These are phyloP conservation scores for Apocheima hispidaria DNA, from an alignment of 2,888 invertebrate species.

Conservation along the genomic window DNA sequence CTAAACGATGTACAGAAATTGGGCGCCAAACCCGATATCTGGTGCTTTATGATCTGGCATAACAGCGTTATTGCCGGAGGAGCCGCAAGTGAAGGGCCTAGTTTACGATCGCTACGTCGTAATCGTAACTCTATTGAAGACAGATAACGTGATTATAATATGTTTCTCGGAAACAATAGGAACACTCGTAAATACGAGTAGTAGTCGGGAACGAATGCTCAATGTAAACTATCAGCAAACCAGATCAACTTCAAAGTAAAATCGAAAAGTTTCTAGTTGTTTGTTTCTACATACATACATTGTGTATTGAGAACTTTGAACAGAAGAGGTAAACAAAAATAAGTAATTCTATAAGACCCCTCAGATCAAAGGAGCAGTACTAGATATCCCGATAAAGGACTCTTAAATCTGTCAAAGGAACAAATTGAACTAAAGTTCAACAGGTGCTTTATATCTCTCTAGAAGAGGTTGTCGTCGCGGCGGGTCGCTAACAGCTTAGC, in stretches of 20 bases:
- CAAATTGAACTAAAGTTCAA: constrained; percentile 45
- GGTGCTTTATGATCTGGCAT: constrained; percentile 39
- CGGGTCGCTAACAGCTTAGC: constrained; percentile 42
- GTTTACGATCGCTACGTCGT: constrained; percentile 43
- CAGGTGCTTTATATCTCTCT: constrained; percentile 50
- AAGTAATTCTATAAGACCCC: not conserved
- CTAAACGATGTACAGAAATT: constrained; percentile 30
- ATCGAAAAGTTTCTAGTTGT: not conserved
- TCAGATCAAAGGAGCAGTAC: constrained; percentile 7
- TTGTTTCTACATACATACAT: not conserved
- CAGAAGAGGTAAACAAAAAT: not conserved
- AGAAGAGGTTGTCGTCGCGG: constrained; percentile 34
- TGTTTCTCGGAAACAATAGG: constrained; percentile 29
- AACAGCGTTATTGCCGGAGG: constrained; percentile 35
- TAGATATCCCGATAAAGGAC: constrained; percentile 11
- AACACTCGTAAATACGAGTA: constrained; percentile 18
- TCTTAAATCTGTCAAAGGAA: constrained; percentile 29
- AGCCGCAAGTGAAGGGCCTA: constrained; percentile 39
- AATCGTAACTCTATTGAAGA: constrained; percentile 44
- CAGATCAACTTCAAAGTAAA: not conserved
- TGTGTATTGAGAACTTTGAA: not conserved
- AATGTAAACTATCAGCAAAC: constrained; percentile 5
- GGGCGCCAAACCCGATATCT: constrained; percentile 33
- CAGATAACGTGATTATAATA: constrained; percentile 36
- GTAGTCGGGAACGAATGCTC: constrained; percentile 4